Evolutionary conservation across 2,888 invertebrate genomes (phyloP).

Genomic region (Lasioglossum figueresi): DNA sequence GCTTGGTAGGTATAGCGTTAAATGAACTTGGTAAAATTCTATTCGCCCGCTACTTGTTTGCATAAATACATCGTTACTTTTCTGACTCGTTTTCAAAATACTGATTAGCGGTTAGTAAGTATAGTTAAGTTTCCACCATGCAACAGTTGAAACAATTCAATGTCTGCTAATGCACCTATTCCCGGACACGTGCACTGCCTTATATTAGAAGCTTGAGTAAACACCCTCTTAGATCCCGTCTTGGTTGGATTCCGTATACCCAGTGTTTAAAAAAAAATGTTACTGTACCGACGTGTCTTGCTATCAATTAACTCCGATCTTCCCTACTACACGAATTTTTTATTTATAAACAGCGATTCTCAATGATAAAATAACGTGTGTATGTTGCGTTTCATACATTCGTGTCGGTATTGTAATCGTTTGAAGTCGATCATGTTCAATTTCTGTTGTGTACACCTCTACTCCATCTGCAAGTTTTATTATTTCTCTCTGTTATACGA

Average conservation of each 20-base stretch:
- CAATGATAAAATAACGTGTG: not conserved
- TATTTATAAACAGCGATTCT: not conserved
- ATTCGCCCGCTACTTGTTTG: not conserved
- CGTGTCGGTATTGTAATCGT: not conserved
- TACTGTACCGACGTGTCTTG: not conserved
- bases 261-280: not conserved
- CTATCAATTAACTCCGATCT: not conserved
- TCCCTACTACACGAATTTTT: not conserved
- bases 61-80: not conserved
- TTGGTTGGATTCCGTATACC: not conserved
- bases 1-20: too few species aligned
- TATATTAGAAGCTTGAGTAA: slow-evolving; percentile 11
- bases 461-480: too few species aligned
- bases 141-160: not conserved
- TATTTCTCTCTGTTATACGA: too few species aligned
- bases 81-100: not conserved
- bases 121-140: not conserved
- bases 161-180: not conserved
- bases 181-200: not conserved
- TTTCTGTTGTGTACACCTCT: too few species aligned
- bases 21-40: not conserved
- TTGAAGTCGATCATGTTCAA: too few species aligned
- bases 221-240: not conserved
- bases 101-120: not conserved
- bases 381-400: not conserved